Conservation (phyloP, 2,113 vertebrate genomes). For the Tachycineta bicolor region DNA sequence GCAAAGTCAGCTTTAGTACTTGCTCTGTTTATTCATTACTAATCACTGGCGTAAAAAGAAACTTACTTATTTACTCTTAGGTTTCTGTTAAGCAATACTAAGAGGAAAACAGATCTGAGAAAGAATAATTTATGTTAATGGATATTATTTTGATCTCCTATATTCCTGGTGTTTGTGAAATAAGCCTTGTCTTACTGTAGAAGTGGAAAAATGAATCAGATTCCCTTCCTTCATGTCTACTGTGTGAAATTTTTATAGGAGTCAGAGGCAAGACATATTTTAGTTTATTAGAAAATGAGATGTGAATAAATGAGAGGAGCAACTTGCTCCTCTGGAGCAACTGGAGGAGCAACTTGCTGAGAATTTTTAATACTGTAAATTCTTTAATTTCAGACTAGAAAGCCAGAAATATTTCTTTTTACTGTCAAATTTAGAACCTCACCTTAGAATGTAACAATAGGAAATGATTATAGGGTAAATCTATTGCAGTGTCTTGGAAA, state of each 20-base stretch:
- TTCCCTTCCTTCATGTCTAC: background rate
- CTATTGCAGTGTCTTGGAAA: background rate
- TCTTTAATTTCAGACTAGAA: conserved; percentile 21
- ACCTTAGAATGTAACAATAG: background rate
- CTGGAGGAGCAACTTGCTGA: background rate
- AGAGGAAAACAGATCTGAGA: background rate
- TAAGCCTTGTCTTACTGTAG: background rate
- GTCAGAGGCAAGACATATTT: background rate
- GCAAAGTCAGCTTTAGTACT: conserved; percentile 94
- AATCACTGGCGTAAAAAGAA: conserved; percentile 53
- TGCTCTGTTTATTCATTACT: conserved; percentile 85
- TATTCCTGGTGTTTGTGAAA: conserved; percentile 25
- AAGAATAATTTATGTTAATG: background rate
- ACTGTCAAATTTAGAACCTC: background rate
- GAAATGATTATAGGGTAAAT: background rate
- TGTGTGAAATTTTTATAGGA: background rate
- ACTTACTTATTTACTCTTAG: conserved; percentile 55
- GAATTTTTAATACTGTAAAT: conserved; percentile 12
- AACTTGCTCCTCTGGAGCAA: no score
- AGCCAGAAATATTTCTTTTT: conserved; percentile 26
- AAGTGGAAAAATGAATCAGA: background rate
- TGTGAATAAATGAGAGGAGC: background rate
- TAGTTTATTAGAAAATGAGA: conserved; percentile 1
- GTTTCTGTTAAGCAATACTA: conserved; percentile 13
- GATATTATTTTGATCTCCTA: conserved; percentile 16